Evolutionary conservation across 37 sponge, comb jelly and placozoan genomes (phyloP).

Genomic region (Bolinopsis microptera): DNA sequence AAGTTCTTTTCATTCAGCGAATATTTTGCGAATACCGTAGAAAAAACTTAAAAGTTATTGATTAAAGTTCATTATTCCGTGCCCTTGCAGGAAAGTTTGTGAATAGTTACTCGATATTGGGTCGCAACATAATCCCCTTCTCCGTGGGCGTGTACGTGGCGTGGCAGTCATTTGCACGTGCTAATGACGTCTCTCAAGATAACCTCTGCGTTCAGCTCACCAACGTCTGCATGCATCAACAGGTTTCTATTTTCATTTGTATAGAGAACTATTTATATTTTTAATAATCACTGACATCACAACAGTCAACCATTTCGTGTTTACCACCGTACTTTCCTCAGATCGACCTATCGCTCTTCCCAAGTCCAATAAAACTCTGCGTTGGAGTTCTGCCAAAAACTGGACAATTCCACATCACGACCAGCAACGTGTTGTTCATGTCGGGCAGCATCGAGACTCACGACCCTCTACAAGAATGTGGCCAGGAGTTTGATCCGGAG

Average conservation of each 20-base stretch:
- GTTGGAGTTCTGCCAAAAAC: conserved; percentile 28
- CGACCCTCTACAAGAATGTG: conserved; percentile 36
- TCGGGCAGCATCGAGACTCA: conserved; percentile 21
- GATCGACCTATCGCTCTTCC: background rate
- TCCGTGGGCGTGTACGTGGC: conserved; percentile 11
- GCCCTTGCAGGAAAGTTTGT: background rate
- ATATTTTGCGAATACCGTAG: no score
- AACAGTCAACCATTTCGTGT: no score
- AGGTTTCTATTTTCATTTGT: background rate
- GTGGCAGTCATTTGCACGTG: conserved; percentile 32
- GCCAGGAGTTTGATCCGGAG: background rate
- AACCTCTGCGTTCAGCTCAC: conserved; percentile 5
- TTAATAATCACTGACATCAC: background rate
- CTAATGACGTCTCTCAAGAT: background rate
- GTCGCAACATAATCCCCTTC: conserved; percentile 5
- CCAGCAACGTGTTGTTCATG: background rate
- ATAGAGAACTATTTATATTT: background rate
- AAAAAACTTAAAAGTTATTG: no score
- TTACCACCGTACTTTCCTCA: background rate
- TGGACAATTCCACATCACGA: conserved; percentile 12
- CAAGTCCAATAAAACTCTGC: background rate
- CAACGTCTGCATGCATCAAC: conserved; percentile 1
- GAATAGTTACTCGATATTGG: background rate
- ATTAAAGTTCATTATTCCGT: no score
- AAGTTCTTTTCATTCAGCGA: no score